Evolutionary conservation across 2,888 invertebrate species (phyloP), one percentile per base, ranked within the genome.

Genomic region (Cosmorhoe ocellata): DNA sequence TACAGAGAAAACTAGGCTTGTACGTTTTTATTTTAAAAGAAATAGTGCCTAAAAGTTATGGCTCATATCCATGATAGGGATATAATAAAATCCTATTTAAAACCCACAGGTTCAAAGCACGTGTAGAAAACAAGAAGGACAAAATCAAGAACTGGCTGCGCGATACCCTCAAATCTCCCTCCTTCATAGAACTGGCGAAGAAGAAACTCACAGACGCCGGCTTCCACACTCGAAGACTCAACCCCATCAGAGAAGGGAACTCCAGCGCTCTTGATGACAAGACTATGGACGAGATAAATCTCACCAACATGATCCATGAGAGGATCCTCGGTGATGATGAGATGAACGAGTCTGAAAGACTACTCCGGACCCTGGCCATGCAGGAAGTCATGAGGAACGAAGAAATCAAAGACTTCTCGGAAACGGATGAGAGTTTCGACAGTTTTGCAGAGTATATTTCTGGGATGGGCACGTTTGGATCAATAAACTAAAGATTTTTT

Each of bases 101-200:
- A 24, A 6, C 7, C 26, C 27, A 9, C 64, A 89, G 88, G 59
- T 87, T 89, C 63, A 87, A 88, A 67, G 76, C 81, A 0, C 66
- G 81, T 12, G 84, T 89, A 0, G 87, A 87, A 70, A 79, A 84
- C 38, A 88, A 88, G 51, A 87, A 87, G 51, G 84, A 80, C 58
- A 85, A 81, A 74, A 87, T 89, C 11, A 89, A 86, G 48, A 70
- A 63, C 2, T 89, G 89, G 89, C 73, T 89, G 0, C 72, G 86
- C 0, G 83, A 87, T 1, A 87, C 85, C 0, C 55, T 89, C 0
- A 78, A 79, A 49, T 88, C 89, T 0, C 79, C 84, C 0, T 71
- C 73, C 0, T 89, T 89, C 57, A 71, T 89, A 40, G 67, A 81
- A 60, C 56, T 86, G 8, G 89, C 88, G 0, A 88, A 87, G 49